Evolutionary conservation across 2,797 vertebrate species (phyloP).

Genomic region (Acanthurus tractus): DNA sequence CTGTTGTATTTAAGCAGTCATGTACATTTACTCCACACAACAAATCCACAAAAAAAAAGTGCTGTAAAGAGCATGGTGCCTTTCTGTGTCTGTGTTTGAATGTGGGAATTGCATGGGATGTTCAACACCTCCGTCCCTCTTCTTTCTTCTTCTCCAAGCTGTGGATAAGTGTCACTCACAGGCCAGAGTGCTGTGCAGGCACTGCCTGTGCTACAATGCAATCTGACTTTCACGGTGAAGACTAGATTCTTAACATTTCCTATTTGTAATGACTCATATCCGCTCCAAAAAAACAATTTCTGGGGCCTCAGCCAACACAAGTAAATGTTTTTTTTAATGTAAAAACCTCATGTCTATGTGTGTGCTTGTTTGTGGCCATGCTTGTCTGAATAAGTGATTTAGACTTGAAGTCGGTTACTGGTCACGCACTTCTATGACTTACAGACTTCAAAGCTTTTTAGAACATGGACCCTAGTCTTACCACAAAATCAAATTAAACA

Average conservation of each 20-base stretch:
- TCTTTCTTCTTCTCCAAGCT: too few species aligned
- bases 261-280: neutral
- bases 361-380: constrained; percentile 12
- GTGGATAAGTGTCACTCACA: too few species aligned
- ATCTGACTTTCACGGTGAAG: too few species aligned
- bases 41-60: too few species aligned
- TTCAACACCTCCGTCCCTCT: too few species aligned
- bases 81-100: neutral
- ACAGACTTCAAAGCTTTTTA: constrained; percentile 51
- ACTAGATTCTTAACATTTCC: neutral
- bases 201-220: too few species aligned
- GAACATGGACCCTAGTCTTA: constrained; percentile 8
- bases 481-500: constrained; percentile 53
- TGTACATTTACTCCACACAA: too few species aligned
- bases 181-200: too few species aligned
- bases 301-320: neutral
- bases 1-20: too few species aligned
- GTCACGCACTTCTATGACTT: constrained; percentile 34
- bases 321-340: neutral
- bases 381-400: constrained; percentile 21
- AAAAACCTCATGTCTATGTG: constrained; percentile 9
- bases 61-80: too few species aligned
- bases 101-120: constrained; percentile 30
- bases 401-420: constrained; percentile 41
- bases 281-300: neutral